These are phyloP conservation scores for Neoniphon sammara DNA, from an alignment of 2,797 vertebrate genomes.

Conservation along the genomic window DNA sequence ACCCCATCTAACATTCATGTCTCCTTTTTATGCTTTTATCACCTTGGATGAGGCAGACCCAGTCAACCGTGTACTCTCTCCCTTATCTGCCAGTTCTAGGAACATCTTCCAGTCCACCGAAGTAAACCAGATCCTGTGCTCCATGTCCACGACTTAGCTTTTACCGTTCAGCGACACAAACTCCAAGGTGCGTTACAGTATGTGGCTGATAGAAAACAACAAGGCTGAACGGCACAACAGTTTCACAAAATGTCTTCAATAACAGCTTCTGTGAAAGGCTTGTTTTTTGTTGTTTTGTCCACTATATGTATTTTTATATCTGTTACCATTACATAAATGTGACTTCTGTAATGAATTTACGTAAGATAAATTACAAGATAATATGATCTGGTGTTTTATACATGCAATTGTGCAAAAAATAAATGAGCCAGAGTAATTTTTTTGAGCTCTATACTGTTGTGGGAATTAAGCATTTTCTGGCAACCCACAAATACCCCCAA, in stretches of 20 bases:
- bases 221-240: neutral
- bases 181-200: slow-evolving; percentile 51
- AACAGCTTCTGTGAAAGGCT: slow-evolving; percentile 4
- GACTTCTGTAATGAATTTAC: neutral
- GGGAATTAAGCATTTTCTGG: neutral
- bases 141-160: slow-evolving; percentile 50
- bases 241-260: no score
- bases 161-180: slow-evolving; percentile 75
- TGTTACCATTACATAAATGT: neutral
- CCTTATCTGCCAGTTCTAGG: slow-evolving; percentile 74
- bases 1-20: slow-evolving; percentile 84
- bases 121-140: slow-evolving; percentile 69
- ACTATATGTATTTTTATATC: neutral
- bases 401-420: neutral
- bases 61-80: slow-evolving; percentile 72
- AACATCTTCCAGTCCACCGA: slow-evolving; percentile 69
- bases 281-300: neutral
- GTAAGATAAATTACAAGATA: neutral
- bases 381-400: neutral
- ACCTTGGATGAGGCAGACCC: slow-evolving; percentile 78
- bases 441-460: neutral
- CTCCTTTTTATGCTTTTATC: slow-evolving; percentile 88
- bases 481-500: neutral
- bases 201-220: slow-evolving; percentile 47
- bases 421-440: neutral